Evolutionary conservation across 2,113 vertebrate species (phyloP), one percentile per base, ranked within the genome.

Genomic region (Himantopus leucocephalus): DNA sequence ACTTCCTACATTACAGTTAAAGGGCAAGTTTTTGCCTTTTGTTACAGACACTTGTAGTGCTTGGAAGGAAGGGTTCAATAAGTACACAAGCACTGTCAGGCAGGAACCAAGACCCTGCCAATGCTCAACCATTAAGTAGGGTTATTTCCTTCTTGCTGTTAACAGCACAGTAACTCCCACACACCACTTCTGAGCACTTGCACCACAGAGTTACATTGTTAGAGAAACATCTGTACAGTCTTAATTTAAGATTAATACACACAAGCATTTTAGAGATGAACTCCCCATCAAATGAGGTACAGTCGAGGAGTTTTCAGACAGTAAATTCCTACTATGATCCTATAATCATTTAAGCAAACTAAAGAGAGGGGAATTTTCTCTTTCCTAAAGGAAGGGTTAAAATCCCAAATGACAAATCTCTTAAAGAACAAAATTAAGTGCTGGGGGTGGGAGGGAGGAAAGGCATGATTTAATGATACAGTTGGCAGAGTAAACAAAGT

Each of bases 401-500:
- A 96, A 88, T 64, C 58, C 39, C 87, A 85, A 90, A 48, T 71
- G 77, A 79, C 70, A 96, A 95, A 90, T 64, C 43, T 48, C 66
- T 89, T 85, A 60, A 85, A 85, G 77, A 78, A 82, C 41, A 91
- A 82, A 92, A 92, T 75, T 81, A 87, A 91, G 34, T 82, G 60
- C 48, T 92, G 62, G 20, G n/a, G 50, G 32, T 64, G 11, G 35
- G 34, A 78, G 21, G 32, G 16, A 93, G 24, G 53, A 92, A 85
- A 91, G 43, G 48, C 64, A 68, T 87, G 81, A 95, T 96, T 97
- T 95, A 95, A 75, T 34, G 84, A 87, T 27, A 81, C n/a, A 78
- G 68, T 14, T 92, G 79, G 52, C 87, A 95, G 84, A 85, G 73
- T 88, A 95, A 96, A 95, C 86, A 95, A 87, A 82, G 62, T 67